Conservation (phyloP, 53 echinoderm and acorn worm genomes). For the Zoroaster sp. region DNA sequence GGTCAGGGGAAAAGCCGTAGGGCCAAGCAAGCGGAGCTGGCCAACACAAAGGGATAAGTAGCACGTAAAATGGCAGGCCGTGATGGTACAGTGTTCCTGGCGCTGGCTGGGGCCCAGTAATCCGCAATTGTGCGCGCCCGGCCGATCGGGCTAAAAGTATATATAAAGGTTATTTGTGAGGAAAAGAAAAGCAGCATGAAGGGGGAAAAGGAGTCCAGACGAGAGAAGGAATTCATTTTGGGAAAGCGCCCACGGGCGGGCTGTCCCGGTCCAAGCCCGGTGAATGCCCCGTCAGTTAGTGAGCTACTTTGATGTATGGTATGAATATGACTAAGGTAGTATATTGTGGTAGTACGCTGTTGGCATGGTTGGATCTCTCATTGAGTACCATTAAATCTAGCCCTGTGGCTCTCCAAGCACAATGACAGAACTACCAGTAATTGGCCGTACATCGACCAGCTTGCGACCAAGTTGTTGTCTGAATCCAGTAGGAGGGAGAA, state of each 20-base stretch:
- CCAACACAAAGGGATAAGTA: constrained; percentile 42
- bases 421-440: constrained; percentile 51
- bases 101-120: background rate
- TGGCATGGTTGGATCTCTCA: constrained; percentile 14
- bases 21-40: constrained; percentile 14
- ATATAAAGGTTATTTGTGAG: constrained; percentile 42
- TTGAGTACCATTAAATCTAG: constrained; percentile 48
- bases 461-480: constrained; percentile 19
- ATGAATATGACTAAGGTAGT: constrained; percentile 41
- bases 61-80: constrained; percentile 14
- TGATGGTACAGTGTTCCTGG: background rate
- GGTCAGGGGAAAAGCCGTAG: constrained; percentile 23
- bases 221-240: constrained; percentile 45
- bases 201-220: constrained; percentile 20
- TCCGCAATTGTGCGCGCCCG: constrained; percentile 31
- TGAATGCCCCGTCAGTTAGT: constrained; percentile 38
- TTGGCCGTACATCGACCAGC: constrained; percentile 36
- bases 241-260: constrained; percentile 42
- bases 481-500: background rate
- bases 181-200: constrained; percentile 28
- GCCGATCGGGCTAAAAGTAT: background rate
- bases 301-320: background rate
- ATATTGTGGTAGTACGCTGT: constrained; percentile 26
- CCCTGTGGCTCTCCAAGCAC: constrained; percentile 26
- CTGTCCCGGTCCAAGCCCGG: constrained; percentile 3